Conservation (phyloP, 1,140 invertebrate genomes). For the Apolygus lucorum region DNA sequence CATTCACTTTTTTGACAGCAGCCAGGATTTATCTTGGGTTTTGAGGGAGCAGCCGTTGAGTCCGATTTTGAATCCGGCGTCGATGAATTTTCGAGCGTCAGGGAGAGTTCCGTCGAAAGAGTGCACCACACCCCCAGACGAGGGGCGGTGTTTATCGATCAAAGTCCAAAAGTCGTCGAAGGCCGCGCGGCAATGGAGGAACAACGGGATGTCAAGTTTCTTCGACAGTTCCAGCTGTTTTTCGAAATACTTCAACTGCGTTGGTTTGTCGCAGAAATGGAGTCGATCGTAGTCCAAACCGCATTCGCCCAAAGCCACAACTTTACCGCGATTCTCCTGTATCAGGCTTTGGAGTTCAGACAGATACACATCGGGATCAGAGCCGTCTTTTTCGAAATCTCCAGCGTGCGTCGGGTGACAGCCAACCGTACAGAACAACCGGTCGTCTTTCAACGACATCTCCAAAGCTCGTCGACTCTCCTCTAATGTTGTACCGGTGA, state of each 20-base stretch:
- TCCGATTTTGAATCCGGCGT: constrained; percentile 80
- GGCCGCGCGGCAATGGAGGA: constrained; percentile 85
- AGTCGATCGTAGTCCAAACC: constrained; percentile 88
- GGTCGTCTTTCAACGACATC: constrained; percentile 61
- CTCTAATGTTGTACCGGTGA: constrained; percentile 73
- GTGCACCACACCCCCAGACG: constrained; percentile 79
- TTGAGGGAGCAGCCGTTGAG: constrained; percentile 94
- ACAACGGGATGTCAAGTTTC: constrained; percentile 72
- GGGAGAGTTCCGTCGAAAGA: constrained; percentile 85
- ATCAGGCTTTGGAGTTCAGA: constrained; percentile 56
- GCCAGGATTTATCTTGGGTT: constrained; percentile 77
- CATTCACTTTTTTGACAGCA: constrained; percentile 63
- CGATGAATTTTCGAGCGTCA: constrained; percentile 66
- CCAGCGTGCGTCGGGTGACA: constrained; percentile 88
- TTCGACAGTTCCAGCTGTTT: constrained; percentile 71
- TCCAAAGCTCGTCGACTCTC: constrained; percentile 70
- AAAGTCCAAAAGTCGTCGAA: constrained; percentile 41
- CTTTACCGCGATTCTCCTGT: constrained; percentile 59
- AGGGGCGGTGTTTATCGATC: neutral
- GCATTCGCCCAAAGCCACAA: constrained; percentile 88
- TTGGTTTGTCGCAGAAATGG: constrained; percentile 78
- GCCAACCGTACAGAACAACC: constrained; percentile 78
- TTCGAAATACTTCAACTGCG: constrained; percentile 83
- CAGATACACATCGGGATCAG: constrained; percentile 65
- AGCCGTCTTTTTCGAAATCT: constrained; percentile 63